These are phyloP conservation scores for Parelbella ahira DNA, from an alignment of 2,888 invertebrate genomes.

Conservation along the genomic window DNA sequence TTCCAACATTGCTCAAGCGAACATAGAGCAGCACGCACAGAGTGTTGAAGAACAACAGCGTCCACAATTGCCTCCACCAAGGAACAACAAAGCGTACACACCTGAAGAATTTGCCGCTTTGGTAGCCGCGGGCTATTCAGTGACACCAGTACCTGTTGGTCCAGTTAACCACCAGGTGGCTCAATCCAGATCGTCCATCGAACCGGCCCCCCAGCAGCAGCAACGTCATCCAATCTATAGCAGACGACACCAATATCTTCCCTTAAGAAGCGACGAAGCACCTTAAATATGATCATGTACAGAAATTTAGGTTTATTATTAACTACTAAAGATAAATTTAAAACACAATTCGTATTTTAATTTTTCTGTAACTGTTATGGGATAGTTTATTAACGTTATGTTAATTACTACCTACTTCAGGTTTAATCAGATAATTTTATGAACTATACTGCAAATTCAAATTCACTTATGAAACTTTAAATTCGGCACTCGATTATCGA, in stretches of 20 bases:
- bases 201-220: constrained; percentile 37
- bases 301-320: constrained; percentile 53
- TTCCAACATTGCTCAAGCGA: constrained; percentile 41
- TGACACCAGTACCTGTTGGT: constrained; percentile 71
- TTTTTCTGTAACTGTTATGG: background rate
- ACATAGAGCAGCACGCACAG: constrained; percentile 53
- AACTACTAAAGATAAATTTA: constrained; percentile 45
- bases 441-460: no score
- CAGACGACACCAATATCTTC: constrained; percentile 68
- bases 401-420: no score
- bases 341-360: constrained; percentile 3
- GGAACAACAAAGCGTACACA: constrained; percentile 73
- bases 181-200: constrained; percentile 61
- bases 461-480: no score
- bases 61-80: constrained; percentile 70
- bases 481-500: no score
- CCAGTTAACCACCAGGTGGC: constrained; percentile 50
- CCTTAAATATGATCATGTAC: constrained; percentile 60
- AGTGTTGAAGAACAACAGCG: constrained; percentile 62
- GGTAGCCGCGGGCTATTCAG: constrained; percentile 72
- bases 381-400: no score
- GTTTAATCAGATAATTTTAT: no score
- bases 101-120: constrained; percentile 74
- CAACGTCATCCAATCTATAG: constrained; percentile 32
- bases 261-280: constrained; percentile 68